Conservation (phyloP, 2,797 vertebrate genomes). For the Tachyglossus aculeatus region DNA sequence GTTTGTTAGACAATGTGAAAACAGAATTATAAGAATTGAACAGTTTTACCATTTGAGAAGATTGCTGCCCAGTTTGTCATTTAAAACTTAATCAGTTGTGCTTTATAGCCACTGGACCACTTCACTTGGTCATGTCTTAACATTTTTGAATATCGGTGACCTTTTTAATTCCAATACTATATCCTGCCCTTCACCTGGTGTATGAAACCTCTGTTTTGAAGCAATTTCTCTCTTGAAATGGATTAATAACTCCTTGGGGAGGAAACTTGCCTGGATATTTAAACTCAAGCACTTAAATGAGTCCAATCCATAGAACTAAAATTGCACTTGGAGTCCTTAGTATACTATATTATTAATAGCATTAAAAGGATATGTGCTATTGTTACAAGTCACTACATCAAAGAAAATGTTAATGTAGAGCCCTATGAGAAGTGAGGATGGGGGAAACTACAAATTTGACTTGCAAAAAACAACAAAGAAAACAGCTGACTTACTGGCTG, state of each 20-base stretch:
- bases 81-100: conserved; percentile 10
- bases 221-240: no score
- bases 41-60: background rate
- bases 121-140: conserved; percentile 33
- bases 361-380: conserved; percentile 31
- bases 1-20: conserved; percentile 43
- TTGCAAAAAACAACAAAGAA: conserved; percentile 15
- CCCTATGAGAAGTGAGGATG: conserved; percentile 58
- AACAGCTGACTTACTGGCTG: conserved; percentile 9
- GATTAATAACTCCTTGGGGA: conserved; percentile 40
- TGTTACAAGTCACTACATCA: conserved; percentile 62
- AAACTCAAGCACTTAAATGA: conserved; percentile 43
- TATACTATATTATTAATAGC: conserved; percentile 17
- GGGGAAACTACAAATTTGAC: conserved; percentile 37
- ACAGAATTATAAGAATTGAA: background rate
- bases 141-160: no score
- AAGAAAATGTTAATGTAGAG: conserved; percentile 80
- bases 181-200: conserved; percentile 34
- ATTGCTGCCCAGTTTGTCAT: background rate
- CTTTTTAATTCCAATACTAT: conserved; percentile 40
- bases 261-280: conserved; percentile 24
- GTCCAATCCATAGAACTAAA: conserved; percentile 45
- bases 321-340: conserved; percentile 19
- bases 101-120: conserved; percentile 7
- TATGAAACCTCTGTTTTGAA: no score